Evolutionary conservation across 2,113 vertebrate species (phyloP).

Genomic region (Rhinoderma darwinii): DNA sequence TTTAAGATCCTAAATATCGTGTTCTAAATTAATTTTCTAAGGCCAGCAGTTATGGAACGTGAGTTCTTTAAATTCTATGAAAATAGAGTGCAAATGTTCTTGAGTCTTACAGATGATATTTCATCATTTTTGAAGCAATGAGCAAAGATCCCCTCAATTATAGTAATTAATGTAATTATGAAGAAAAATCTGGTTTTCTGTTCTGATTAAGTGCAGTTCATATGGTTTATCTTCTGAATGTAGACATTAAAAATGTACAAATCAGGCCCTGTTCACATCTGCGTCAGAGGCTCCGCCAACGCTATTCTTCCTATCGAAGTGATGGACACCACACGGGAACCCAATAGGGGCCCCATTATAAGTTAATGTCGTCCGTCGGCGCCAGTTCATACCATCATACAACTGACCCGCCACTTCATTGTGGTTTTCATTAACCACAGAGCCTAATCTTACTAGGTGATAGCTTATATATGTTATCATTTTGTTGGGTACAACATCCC

Average conservation of each 20-base stretch:
- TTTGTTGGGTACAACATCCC: background rate
- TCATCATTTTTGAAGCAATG: background rate
- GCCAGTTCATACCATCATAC: too few species aligned
- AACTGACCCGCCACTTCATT: too few species aligned
- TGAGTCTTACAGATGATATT: background rate
- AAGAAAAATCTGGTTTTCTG: background rate
- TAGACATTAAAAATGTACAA: background rate
- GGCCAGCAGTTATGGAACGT: background rate
- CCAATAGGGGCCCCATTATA: too few species aligned
- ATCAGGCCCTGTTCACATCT: too few species aligned
- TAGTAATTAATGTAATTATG: conserved; percentile 11
- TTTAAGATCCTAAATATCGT: too few species aligned
- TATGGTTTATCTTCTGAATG: background rate
- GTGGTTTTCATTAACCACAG: too few species aligned
- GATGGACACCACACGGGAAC: too few species aligned
- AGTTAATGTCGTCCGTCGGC: too few species aligned
- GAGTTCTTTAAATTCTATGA: background rate
- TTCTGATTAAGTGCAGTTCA: background rate
- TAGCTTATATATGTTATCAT: too few species aligned
- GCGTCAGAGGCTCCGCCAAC: too few species aligned
- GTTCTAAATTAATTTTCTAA: too few species aligned
- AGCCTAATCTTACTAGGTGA: background rate
- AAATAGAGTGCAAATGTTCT: background rate
- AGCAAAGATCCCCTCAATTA: conserved; percentile 62
- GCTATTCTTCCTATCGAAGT: too few species aligned